phyloP scores from a whole-genome alignment of 2,113 vertebrate genomes.

The Engystomops pustulosus region DNA sequence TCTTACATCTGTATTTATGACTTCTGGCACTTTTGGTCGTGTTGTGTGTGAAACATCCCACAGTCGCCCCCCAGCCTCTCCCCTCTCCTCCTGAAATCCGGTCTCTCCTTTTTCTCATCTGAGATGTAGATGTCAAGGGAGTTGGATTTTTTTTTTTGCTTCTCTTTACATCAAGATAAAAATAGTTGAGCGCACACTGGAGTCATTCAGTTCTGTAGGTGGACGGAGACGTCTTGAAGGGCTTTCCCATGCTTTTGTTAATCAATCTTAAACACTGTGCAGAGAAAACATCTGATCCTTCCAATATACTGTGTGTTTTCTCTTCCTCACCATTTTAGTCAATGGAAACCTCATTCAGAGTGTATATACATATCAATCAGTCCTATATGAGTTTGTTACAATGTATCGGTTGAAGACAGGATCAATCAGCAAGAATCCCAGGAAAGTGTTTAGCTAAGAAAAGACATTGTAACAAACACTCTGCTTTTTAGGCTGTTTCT shows the following conservation, averaged over 20 bases:
- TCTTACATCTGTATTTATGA: conserved; percentile 18
- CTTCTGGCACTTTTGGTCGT: conserved; percentile 33
- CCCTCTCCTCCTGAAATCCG: neutral
- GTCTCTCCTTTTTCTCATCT: conserved; percentile 8
- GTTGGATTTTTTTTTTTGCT: neutral
- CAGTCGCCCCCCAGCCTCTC: neutral
- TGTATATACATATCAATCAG: no score
- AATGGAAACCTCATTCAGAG: neutral
- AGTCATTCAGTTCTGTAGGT: neutral
- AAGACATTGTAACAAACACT: no score
- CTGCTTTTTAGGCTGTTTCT: no score
- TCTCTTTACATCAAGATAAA: conserved; percentile 19
- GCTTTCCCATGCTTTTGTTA: neutral
- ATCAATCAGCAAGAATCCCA: no score
- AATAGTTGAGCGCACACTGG: neutral
- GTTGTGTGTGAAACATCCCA: neutral
- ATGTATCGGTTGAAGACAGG: neutral
- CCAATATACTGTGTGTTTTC: neutral
- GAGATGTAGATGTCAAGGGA: conserved; percentile 14
- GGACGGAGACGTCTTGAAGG: neutral
- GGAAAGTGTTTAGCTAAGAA: no score
- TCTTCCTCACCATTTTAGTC: neutral
- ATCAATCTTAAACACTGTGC: neutral
- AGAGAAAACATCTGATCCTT: neutral
- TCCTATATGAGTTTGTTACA: neutral